phyloP scores from a whole-genome alignment of 1,140 invertebrate species.

The Aphis craccivora region DNA sequence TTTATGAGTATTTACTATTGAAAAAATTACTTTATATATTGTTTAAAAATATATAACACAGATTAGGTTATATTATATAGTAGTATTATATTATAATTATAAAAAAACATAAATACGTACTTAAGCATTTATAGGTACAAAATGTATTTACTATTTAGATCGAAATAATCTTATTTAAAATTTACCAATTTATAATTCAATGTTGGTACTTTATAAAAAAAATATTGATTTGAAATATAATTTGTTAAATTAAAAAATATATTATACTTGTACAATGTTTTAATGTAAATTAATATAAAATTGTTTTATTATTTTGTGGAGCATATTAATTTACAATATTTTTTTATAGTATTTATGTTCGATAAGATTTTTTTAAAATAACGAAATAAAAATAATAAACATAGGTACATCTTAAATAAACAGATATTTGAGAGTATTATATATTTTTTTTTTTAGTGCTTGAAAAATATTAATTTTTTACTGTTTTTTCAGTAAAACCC shows the following conservation, averaged over 20 bases:
- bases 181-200: not conserved
- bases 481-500: no score
- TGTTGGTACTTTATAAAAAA: not conserved
- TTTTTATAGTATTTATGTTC: not conserved
- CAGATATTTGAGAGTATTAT: no score
- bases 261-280: no score
- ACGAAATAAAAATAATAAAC: not conserved
- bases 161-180: not conserved
- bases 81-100: not conserved
- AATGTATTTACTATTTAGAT: not conserved
- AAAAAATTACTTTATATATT: not conserved
- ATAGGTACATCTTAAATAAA: not conserved
- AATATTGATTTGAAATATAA: not conserved
- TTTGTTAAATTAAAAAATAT: not conserved
- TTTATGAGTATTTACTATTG: not conserved
- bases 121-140: not conserved
- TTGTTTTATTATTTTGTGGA: no score
- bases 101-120: not conserved
- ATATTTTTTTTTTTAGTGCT: no score
- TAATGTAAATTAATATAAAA: no score
- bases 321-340: not conserved
- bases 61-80: no score
- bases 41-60: not conserved
- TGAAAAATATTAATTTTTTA: no score
- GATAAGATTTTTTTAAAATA: not conserved